phyloP scores from a whole-genome alignment of 2,113 vertebrate species.

The Uria lomvia region DNA sequence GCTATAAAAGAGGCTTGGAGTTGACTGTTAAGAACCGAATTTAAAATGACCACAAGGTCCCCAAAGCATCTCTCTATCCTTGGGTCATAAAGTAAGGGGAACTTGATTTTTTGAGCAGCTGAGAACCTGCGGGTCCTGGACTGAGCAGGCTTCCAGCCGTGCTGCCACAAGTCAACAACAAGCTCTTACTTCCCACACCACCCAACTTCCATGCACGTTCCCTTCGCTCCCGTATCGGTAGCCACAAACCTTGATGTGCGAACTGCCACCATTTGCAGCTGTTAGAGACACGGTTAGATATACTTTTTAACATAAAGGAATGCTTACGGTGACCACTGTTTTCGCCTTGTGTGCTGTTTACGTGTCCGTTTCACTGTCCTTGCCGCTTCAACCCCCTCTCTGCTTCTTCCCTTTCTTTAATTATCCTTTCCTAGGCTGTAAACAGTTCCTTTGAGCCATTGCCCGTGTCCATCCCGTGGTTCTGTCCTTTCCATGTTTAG shows the following conservation, averaged over 20 bases:
- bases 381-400: not conserved
- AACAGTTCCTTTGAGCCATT: not conserved
- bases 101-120: not conserved
- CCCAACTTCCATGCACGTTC: not conserved
- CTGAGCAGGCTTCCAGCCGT: not conserved
- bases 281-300: conserved; percentile 13
- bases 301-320: not conserved
- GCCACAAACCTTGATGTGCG: not conserved
- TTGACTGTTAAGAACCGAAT: not conserved
- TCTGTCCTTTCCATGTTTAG: not conserved
- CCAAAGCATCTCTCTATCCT: not conserved
- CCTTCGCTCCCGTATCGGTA: not conserved
- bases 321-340: conserved; percentile 16
- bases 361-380: not conserved
- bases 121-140: not conserved
- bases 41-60: not conserved
- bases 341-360: not conserved
- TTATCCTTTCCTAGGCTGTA: not conserved
- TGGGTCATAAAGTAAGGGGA: not conserved
- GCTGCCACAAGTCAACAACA: not conserved
- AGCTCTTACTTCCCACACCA: not conserved
- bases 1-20: not conserved
- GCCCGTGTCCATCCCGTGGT: not conserved
- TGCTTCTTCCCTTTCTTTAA: not conserved
- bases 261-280: not conserved